These are phyloP conservation scores for Denticeps clupeoides DNA, from an alignment of 2,797 vertebrate genomes.

Conservation along the genomic window DNA sequence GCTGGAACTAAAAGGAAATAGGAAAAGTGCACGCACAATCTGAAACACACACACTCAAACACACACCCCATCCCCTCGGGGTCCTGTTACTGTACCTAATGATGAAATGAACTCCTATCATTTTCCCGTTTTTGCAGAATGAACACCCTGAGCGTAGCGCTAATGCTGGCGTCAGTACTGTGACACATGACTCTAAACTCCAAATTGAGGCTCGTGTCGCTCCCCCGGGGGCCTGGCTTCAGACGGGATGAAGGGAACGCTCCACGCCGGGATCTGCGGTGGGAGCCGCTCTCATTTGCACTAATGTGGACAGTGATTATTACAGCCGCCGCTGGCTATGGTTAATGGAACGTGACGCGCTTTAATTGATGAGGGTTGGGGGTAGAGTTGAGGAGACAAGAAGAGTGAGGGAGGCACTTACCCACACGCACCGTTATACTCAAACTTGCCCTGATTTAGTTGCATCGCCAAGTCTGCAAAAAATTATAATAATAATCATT, in stretches of 20 bases:
- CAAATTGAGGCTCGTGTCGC: neutral
- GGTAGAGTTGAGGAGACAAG: constrained; percentile 14
- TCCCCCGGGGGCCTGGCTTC: constrained; percentile 8
- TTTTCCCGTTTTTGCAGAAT: too few relatives aligned
- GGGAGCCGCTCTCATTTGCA: constrained; percentile 41
- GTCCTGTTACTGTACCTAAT: neutral
- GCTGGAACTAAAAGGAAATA: too few relatives aligned
- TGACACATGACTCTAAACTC: too few relatives aligned
- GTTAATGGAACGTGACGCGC: constrained; percentile 62
- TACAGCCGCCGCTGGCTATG: constrained; percentile 40
- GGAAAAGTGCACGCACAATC: constrained; percentile 3
- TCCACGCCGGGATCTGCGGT: too few relatives aligned
- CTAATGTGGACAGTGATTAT: constrained; percentile 42
- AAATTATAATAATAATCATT: too few relatives aligned
- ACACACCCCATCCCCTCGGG: neutral
- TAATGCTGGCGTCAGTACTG: too few relatives aligned
- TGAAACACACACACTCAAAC: neutral
- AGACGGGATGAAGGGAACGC: constrained; percentile 4
- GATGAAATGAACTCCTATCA: neutral
- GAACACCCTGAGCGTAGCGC: constrained; percentile 5
- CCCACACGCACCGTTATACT: constrained; percentile 98
- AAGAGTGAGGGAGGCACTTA: constrained; percentile 55
- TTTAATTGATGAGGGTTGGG: constrained; percentile 49
- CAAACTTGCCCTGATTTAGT: constrained; percentile 97
- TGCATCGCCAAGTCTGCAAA: constrained; percentile 95